These are phyloP conservation scores for Drosophila longiperda DNA, from an alignment of 2,888 invertebrate genomes.

Conservation along the genomic window DNA sequence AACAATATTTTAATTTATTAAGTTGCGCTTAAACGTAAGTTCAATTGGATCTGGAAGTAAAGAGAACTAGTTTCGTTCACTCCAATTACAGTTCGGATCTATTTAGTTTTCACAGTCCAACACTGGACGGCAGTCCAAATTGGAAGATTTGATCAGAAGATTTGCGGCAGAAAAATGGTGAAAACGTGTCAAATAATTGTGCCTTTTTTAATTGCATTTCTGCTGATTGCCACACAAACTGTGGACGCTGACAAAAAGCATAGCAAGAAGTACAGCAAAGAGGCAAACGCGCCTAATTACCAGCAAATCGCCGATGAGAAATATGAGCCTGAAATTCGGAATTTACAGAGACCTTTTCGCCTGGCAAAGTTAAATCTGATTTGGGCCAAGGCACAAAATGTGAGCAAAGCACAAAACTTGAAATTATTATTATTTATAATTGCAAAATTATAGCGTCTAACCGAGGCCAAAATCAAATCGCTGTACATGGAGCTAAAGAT, in stretches of 20 bases:
- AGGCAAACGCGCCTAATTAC: constrained; percentile 76
- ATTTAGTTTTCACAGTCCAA: constrained; percentile 4
- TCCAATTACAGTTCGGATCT: constrained; percentile 6
- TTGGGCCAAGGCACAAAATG: constrained; percentile 95
- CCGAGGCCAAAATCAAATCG: constrained; percentile 93
- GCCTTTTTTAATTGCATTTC: constrained; percentile 38
- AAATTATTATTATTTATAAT: not conserved
- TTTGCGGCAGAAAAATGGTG: constrained; percentile 42
- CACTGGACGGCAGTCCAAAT: not conserved
- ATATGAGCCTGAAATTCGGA: constrained; percentile 87
- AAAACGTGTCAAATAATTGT: constrained; percentile 47
- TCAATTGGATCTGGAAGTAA: not conserved
- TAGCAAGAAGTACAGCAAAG: constrained; percentile 81
- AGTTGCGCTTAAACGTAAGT: not conserved
- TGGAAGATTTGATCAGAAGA: constrained; percentile 41
- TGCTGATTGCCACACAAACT: constrained; percentile 50
- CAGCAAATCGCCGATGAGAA: constrained; percentile 76
- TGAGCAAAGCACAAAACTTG: constrained; percentile 84
- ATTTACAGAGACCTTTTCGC: constrained; percentile 93
- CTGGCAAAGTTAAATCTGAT: constrained; percentile 95
- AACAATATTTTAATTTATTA: not conserved
- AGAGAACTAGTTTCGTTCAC: constrained; percentile 5
- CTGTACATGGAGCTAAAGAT: constrained; percentile 95
- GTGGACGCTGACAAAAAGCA: constrained; percentile 70
- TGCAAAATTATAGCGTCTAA: constrained; percentile 87